Evolutionary conservation across 2,888 invertebrate species (phyloP), one percentile per base, ranked within the genome.

Genomic region (Mesorhabditis sp.): DNA sequence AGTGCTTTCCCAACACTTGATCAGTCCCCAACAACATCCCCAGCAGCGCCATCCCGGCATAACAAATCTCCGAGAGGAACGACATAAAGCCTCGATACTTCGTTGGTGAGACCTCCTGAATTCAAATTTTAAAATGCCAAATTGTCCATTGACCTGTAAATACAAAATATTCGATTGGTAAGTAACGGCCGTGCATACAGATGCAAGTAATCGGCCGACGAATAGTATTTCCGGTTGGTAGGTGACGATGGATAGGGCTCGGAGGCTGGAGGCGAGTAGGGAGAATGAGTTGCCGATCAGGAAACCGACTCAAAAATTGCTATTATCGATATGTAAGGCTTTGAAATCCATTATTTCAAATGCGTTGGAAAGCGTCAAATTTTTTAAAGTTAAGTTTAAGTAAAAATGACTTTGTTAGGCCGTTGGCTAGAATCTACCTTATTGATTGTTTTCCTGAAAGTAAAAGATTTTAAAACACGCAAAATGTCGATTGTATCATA

Each of bases 101-200:
- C 4, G 82, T 82, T 5, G 82, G 82, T 0, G 81, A 76, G 67
- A 77, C 79, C 77, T 82, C 82, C 77, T 82, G 72, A 42, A 76
- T 13, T 43, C 43, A 10, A 13, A 2, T 13, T 65, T 65, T 13
- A 42, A 13, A 42, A n/a, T 43, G 10, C 45, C 58, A 41, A 65
- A 67, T 62, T 62, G 2, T 4, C 10, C 2, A 6, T 63, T 61
- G 4, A 79, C 79, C 72, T 79, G 79, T 4, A 80, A 74, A 50
- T 77, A 79, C 3, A 82, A 67, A 66, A 82, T 82, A 45, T 76
- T 74, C 0, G 77, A 75, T 65, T 82, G 80, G 65, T 81, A 82
- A 13, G 80, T 79, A 45, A 82, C 74, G 0, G 82, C 78, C 58
- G 77, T 76, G 43, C 79, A 76, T 5, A 82, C 70, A 7, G 82